A percentile compares a stretch with the other conserved stretches of the same genome.
These are phyloP conservation scores for Halichoeres trimaculatus DNA, from an alignment of 2,113 vertebrate species.

Conservation along the genomic window DNA sequence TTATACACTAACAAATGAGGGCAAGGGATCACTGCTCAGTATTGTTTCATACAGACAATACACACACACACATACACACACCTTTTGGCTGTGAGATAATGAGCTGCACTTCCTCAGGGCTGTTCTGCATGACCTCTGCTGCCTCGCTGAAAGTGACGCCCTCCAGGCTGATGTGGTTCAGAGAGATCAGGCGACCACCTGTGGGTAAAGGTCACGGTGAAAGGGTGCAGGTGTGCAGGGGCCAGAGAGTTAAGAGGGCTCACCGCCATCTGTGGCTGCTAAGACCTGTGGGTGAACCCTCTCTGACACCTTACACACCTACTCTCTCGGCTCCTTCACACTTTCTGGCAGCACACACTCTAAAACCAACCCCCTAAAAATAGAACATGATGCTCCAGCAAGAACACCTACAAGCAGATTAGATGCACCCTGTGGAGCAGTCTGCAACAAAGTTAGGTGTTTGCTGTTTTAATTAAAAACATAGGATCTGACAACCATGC, in stretches of 20 bases:
- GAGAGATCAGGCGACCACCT: slow-evolving; percentile 91
- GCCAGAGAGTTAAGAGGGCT: slow-evolving; percentile 2
- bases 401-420: not conserved
- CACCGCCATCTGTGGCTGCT: not conserved
- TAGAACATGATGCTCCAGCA: not conserved
- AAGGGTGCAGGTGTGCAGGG: slow-evolving; percentile 23
- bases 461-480: not conserved
- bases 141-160: slow-evolving; percentile 89
- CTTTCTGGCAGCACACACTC: not conserved
- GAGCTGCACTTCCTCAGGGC: slow-evolving; percentile 87
- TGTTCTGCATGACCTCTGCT: slow-evolving; percentile 90
- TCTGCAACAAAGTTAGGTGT: not conserved
- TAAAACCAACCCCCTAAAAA: not conserved
- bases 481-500: not conserved
- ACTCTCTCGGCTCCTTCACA: slow-evolving; percentile 6
- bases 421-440: not conserved
- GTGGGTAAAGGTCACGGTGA: slow-evolving; percentile 62
- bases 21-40: not conserved
- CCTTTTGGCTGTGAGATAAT: slow-evolving; percentile 92
- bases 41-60: slow-evolving; percentile 16
- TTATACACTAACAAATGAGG: slow-evolving; percentile 18
- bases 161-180: slow-evolving; percentile 91
- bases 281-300: not conserved
- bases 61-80: slow-evolving; percentile 58
- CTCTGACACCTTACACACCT: not conserved